These are phyloP conservation scores for Falco peregrinus DNA, from an alignment of 2,797 vertebrate genomes.

Conservation along the genomic window DNA sequence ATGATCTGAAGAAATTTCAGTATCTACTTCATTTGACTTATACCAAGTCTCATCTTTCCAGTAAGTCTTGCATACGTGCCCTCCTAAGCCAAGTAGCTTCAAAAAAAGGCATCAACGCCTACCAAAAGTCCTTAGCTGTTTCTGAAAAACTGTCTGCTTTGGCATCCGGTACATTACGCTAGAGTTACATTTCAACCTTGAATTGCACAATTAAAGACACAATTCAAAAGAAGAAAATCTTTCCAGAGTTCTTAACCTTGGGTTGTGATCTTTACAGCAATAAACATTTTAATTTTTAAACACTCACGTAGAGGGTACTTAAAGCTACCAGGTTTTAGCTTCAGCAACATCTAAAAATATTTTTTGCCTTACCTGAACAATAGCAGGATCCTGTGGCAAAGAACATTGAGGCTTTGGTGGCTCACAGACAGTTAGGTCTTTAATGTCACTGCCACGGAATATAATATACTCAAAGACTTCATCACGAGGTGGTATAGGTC, in stretches of 20 bases:
- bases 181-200: neutral
- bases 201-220: neutral
- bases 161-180: neutral
- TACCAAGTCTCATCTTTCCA: neutral
- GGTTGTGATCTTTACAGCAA: neutral
- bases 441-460: slow-evolving; percentile 97
- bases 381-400: slow-evolving; percentile 96
- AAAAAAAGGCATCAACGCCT: neutral
- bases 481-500: slow-evolving; percentile 96
- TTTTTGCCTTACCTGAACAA: slow-evolving; percentile 86
- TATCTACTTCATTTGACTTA: neutral
- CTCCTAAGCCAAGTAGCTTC: neutral
- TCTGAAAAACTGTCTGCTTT: neutral
- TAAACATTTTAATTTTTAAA: neutral
- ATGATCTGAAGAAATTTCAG: neutral
- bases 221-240: neutral
- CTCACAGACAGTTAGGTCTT: slow-evolving; percentile 98
- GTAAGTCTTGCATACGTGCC: fast-evolving
- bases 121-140: neutral
- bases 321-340: neutral
- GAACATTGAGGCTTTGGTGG: slow-evolving; percentile 92
- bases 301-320: neutral
- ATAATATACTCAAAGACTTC: slow-evolving; percentile 99
- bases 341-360: neutral
- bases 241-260: neutral